A percentile compares a stretch with the other conserved stretches of the same genome.
Conservation (phyloP, 2,113 vertebrate species). For the Bothrops jararaca region DNA sequence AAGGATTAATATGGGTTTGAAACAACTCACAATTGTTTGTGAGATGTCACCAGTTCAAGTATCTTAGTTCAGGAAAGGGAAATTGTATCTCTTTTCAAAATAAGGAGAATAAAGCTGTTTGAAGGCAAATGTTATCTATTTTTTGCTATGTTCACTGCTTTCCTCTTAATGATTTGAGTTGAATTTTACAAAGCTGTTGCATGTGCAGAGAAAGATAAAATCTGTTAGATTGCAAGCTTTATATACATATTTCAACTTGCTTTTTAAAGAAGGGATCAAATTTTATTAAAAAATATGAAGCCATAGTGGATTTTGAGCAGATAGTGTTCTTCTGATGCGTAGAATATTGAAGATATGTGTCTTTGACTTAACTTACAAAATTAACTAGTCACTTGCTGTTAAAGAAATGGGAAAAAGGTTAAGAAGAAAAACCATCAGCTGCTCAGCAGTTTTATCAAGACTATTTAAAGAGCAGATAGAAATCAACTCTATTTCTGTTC, state of each 20-base stretch:
- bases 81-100: conserved; percentile 47
- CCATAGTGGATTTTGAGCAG: not conserved
- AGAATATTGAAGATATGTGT: not conserved
- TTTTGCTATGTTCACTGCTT: not conserved
- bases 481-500: not conserved
- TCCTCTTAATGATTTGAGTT: conserved; percentile 17
- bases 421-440: not conserved
- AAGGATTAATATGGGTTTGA: conserved; percentile 56
- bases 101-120: conserved; percentile 45
- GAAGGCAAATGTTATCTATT: conserved; percentile 25
- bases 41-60: conserved; percentile 50
- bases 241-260: not conserved
- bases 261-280: not conserved
- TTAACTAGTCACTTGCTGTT: not conserved
- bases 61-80: conserved; percentile 40
- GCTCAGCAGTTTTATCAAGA: not conserved
- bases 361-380: not conserved
- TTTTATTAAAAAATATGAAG: not conserved
- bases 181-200: not conserved
- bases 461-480: not conserved
- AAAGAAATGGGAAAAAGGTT: not conserved
- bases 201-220: not conserved
- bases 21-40: conserved; percentile 58
- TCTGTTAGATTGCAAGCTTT: not conserved
- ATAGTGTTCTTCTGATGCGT: not conserved